Conservation (phyloP, 2,797 vertebrate genomes). For the Pipistrellus kuhlii region DNA sequence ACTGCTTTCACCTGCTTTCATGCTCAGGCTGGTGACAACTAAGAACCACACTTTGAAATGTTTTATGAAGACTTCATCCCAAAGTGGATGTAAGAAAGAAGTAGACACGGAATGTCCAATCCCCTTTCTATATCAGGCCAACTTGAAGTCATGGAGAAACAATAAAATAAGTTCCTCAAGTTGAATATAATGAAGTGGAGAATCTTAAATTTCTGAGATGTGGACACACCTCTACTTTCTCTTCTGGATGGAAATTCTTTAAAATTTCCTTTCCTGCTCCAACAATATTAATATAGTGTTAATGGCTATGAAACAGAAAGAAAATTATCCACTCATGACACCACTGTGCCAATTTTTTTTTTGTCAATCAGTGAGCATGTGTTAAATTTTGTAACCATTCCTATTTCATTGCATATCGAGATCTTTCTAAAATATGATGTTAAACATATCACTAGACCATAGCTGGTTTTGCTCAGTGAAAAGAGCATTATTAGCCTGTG, state of each 20-base stretch:
- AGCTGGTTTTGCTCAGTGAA: too few relatives aligned
- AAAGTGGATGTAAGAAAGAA: neutral
- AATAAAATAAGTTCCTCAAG: conserved; percentile 16
- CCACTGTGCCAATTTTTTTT: neutral
- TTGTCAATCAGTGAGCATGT: neutral
- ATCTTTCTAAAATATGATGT: neutral
- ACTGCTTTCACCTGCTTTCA: neutral
- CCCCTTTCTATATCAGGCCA: neutral
- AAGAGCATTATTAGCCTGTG: too few relatives aligned
- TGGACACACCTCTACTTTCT: neutral
- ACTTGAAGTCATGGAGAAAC: neutral
- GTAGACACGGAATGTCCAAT: neutral
- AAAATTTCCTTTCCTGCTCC: neutral
- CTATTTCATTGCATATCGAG: neutral
- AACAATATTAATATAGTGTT: conserved; percentile 9
- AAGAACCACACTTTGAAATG: neutral
- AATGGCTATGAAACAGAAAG: neutral
- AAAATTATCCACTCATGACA: neutral
- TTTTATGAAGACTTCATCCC: neutral
- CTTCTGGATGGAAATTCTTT: conserved; percentile 32
- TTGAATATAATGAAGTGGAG: conserved; percentile 26
- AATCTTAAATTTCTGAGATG: conserved; percentile 42
- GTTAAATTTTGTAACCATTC: neutral
- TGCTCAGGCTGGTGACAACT: neutral
- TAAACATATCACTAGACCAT: neutral